phyloP scores from a whole-genome alignment of 2,113 vertebrate species.

The Suncus etruscus region DNA sequence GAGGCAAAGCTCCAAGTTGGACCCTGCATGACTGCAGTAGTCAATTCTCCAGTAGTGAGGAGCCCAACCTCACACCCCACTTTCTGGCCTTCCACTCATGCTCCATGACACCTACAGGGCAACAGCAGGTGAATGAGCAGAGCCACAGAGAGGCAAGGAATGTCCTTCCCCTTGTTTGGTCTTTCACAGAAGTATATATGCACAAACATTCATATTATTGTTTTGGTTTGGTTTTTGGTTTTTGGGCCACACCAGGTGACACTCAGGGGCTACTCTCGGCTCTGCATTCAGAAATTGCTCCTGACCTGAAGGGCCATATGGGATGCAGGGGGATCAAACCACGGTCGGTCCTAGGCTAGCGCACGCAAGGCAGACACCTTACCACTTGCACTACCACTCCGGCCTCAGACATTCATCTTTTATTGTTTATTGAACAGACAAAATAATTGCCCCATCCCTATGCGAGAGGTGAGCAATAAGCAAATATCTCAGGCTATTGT shows the following conservation, averaged over 20 bases:
- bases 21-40: too few species aligned
- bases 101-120: not conserved
- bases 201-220: not conserved
- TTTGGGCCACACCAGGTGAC: too few species aligned
- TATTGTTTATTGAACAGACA: too few species aligned
- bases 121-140: not conserved
- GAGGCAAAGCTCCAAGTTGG: not conserved
- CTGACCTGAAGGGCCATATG: too few species aligned
- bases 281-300: too few species aligned
- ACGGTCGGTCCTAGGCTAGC: too few species aligned
- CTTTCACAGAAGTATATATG: not conserved
- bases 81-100: not conserved
- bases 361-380: too few species aligned
- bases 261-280: too few species aligned
- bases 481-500: not conserved
- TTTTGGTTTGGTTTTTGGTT: too few species aligned
- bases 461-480: not conserved
- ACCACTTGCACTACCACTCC: too few species aligned
- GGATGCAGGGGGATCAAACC: too few species aligned
- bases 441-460: not conserved
- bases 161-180: not conserved
- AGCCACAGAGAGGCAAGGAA: rapidly evolving
- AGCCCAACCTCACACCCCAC: not conserved
- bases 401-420: too few species aligned
- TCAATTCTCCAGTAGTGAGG: not conserved